Base-by-base conservation (phyloP, 2,797 vertebrate genomes). In the Falco columbarius region DNA sequence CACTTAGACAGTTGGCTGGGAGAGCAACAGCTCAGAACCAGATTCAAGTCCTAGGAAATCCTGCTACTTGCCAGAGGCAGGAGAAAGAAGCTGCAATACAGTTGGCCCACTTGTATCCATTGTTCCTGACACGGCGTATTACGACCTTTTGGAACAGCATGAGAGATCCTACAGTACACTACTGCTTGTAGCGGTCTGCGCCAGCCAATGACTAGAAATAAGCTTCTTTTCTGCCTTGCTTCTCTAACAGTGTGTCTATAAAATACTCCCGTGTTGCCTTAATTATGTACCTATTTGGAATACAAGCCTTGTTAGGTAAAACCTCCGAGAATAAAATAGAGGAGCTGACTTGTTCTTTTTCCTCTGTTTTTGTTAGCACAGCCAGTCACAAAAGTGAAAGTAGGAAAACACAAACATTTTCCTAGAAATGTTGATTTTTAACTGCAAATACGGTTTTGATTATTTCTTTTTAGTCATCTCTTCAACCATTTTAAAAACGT, bases 91-190 rank as follows among this genome's bases (percentile, higher is more conserved):
- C 59, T 93, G 70, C 27, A 83, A 67, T 18, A 61, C 49, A 71
- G 63, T 65, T 88, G 81, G 84, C 56, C 71, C 84, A 71, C 24
- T 44, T 74, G 84, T 82, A 34, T 89, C 77, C 79, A 56, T 82
- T 93, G 75, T 40, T 94, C 40, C 84, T 91, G 74, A 82, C 54
- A 83, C 0, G 4, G 67, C 63, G 36, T 77, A 40, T 71, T 86
- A 91, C 36, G 79, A 83, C 61, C 32, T 90, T 94, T 74, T 91
- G 86, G 79, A 97, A 81, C 32, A 65, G 29, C 79, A 89, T 94
- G 88, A 92, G 88, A 96, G 74, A 86, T 27, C 34, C 87, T 21
- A 56, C 40, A 58, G 32, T 56, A 75, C 0, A 1, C 63, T 85
- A 82, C 80, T 76, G 63, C 67, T 84, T 89, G n/a, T 61, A 92